Base-by-base conservation (phyloP, 2,888 invertebrate genomes). In the Ophion costatus region DNA sequence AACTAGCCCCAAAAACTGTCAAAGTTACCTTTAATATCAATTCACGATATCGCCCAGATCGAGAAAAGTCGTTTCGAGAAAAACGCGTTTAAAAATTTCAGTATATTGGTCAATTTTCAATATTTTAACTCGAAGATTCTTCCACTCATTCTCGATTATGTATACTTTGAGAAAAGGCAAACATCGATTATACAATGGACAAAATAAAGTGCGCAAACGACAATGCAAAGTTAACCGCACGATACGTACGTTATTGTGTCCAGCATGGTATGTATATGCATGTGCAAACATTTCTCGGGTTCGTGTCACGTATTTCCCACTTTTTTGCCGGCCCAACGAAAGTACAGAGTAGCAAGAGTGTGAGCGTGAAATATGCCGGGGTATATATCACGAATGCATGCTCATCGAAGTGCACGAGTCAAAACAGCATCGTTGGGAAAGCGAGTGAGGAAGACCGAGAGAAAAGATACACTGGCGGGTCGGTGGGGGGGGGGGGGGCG, bases 331-430 rank as follows among this genome's bases (percentile, higher is more conserved):
- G 71, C 5, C 45, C n/a, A 45, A 45, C 45, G 1, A 63, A 69
- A 78, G 69, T 61, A 38, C 63, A 59, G 70, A 79, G 66, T 67
- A 67, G 57, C 42, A 57, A 24, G 69, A 38, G 69, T 56, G 64
- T 33, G 79, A 79, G 63, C 45, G 57, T 78, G 74, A 78, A 84
- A 84, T 81, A 69, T 74, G n/a, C 6, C 64, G 64, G 29, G 57
- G 77, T 70, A 42, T n/a, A 20, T 74, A 69, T 22, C 70, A 70
- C 5, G 63, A 45, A 79, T 64, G 76, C 69, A 45, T 76, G 75
- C 74, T 84, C 59, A 78, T 81, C 51, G 71, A 78, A 78, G 82
- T 79, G 38, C 61, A 45, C 29, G 45, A 67, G 67, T 78, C 51
- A 66, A 79, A 78, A 78, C 22, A 78, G 45, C 20, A 70, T 73